These are phyloP conservation scores for Campaea margaritaria DNA, from an alignment of 2,888 invertebrate genomes.

Conservation along the genomic window DNA sequence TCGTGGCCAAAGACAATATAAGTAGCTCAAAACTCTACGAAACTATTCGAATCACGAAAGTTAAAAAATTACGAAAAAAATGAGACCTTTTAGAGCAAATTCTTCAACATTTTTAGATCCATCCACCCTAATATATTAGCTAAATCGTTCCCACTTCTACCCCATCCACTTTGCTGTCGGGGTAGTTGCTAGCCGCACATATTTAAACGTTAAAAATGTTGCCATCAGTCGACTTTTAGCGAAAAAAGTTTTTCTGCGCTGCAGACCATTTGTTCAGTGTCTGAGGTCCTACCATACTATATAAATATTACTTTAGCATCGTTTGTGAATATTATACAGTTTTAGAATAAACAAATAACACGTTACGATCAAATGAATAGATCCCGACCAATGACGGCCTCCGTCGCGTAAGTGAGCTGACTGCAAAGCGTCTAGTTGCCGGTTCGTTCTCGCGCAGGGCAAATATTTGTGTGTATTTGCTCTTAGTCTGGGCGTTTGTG, in stretches of 20 bases:
- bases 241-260: constrained; percentile 20
- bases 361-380: no score
- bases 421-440: no score
- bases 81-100: background rate
- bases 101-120: constrained; percentile 3
- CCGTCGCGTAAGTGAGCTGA: no score
- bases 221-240: constrained; percentile 29
- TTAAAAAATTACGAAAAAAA: constrained; percentile 1
- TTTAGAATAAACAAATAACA: no score
- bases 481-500: no score
- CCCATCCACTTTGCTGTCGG: constrained; percentile 19
- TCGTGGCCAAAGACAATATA: no score
- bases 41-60: background rate
- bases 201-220: constrained; percentile 38
- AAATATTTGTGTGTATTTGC: no score
- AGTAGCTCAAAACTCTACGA: no score
- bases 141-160: constrained; percentile 18
- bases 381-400: no score
- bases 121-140: constrained; percentile 22
- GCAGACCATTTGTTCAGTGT: constrained; percentile 15
- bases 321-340: no score
- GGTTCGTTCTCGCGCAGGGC: no score
- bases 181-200: constrained; percentile 24
- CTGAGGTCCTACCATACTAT: background rate
- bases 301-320: no score